A percentile compares a stretch with the other conserved stretches of the same genome.
phyloP scores from a whole-genome alignment of 2,113 vertebrate genomes.

The Malurus cyaneus region DNA sequence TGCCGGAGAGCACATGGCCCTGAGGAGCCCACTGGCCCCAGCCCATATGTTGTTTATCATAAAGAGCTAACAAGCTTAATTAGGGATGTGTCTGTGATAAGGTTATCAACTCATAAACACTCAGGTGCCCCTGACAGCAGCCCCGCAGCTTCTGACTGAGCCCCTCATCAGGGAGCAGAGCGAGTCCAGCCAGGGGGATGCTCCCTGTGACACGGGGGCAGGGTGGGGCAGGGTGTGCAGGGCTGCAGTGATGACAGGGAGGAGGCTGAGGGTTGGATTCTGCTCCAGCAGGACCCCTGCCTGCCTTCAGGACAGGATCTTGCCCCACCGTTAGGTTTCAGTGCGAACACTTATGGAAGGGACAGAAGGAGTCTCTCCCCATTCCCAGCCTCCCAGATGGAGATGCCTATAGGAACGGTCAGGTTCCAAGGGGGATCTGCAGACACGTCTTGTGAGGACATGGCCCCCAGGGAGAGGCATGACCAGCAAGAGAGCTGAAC shows the following conservation, averaged over 20 bases:
- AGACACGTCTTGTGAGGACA: not conserved
- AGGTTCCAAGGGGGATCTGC: not conserved
- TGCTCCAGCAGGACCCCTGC: not conserved
- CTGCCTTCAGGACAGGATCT: not conserved
- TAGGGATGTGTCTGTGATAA: not conserved
- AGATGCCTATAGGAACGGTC: not conserved
- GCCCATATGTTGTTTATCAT: conserved; percentile 54
- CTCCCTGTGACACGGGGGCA: fast-evolving
- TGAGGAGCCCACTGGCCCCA: not conserved
- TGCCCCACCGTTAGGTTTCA: not conserved
- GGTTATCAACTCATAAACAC: not conserved
- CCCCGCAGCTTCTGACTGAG: not conserved
- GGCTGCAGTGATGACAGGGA: not conserved
- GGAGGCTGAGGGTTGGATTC: not conserved
- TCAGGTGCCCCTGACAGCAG: not conserved
- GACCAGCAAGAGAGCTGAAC: not conserved
- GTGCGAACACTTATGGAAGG: not conserved
- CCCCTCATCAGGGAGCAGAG: not conserved
- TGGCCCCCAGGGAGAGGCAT: not conserved
- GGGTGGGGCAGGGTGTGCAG: too few relatives aligned
- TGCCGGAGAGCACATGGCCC: not conserved
- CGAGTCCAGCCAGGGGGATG: fast-evolving
- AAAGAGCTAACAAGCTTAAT: conserved; percentile 45
- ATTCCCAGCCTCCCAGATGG: not conserved
- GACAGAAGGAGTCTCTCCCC: not conserved